Evolutionary conservation across 2,113 vertebrate species (phyloP), one percentile per base, ranked within the genome.

Genomic region (Furnarius figulus): DNA sequence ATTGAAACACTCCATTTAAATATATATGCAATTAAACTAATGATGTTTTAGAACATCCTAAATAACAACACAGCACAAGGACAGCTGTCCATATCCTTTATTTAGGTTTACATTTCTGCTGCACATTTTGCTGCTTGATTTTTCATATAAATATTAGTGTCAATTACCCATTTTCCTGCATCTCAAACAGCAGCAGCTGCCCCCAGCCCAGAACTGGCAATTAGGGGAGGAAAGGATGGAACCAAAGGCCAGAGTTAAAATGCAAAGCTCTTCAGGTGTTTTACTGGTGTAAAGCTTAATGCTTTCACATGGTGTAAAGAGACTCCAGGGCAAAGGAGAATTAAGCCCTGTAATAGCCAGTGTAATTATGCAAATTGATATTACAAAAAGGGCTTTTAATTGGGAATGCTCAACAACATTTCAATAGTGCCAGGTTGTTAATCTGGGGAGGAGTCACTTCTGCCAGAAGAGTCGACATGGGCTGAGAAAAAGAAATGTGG

Each of bases 1-100:
- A 53, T 53, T 49, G 83, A 89, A 92, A 93, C 70, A 46, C 77
- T 94, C 77, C 47, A 71, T 96, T 98, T 96, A 85, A 97, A 98
- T 93, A 88, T 95, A 97, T 93, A 90, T 91, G 93, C 94, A 96
- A 84, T 87, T 97, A 94, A 93, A 90, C 92, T 97, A 97, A 97
- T 97, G 89, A 97, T 95, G 94, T 96, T 97, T 95, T 90, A 94
- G 84, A 97, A 78, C 80, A 91, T 49, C 92, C 96, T 95, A 93
- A 96, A 92, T 87, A 94, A 95, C 93, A 95, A 55, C 84, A 70
- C 89, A 63, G 81, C 84, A 4, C 23, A 55, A 82, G 95, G 92
- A 97, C 94, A 98, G 96, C 96, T 97, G 94, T 97, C 97, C 96
- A 21, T 95, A 84, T 62, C 88, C 81, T 70, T 72, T 70, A 27